Base-by-base conservation (phyloP, 2,888 invertebrate species). In the Mesorhabditis belari region DNA sequence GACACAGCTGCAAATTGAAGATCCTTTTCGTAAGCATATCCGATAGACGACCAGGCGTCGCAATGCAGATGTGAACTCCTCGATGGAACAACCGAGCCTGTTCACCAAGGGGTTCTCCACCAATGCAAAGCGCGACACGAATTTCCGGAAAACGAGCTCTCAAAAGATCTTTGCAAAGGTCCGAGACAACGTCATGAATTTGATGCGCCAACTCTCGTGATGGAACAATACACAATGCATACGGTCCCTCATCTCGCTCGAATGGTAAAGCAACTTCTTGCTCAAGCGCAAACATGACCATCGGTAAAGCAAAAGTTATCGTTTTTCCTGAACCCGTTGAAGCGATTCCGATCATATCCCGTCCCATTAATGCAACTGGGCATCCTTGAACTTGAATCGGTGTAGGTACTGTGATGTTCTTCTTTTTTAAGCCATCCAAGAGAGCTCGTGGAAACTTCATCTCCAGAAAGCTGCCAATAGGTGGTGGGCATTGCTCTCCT, bases 281-380 rank as follows among this genome's bases (percentile, higher is more conserved):
- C 81, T 99, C 96, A 65, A 95, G 80, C 68, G 91, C 91, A 83
- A 99, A 91, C 91, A 95, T 94, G 59, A 99, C 87, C 51, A 98
- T 81, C 0, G 98, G 98, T 49, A 99, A 83, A 0, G 91, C 90
- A 84, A 99, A 98, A 0, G 98, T 98, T 63, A 98, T 83, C 0
- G 98, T 99, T 85, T 99, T 99, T 29, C 98, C 98, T 28, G 93
- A 93, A 6, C 98, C 98, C 0, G 98, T 98, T 81, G 94, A 98
- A 0, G 98, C 96, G 66, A 99, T 98, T 0, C 98, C 98, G 70
- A 98, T 99, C 88, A 99, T 91, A 82, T 98, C 98, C 5, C 98
- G 86, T 0, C 98, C 98, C 12, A 9, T 35, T 9, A 35, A n/a
- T 17, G 44, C 44, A 17, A 35, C 44, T 9, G 26, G 90, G 88